These are phyloP conservation scores for Apis dorsata DNA, from an alignment of 1,140 invertebrate genomes.

Conservation along the genomic window DNA sequence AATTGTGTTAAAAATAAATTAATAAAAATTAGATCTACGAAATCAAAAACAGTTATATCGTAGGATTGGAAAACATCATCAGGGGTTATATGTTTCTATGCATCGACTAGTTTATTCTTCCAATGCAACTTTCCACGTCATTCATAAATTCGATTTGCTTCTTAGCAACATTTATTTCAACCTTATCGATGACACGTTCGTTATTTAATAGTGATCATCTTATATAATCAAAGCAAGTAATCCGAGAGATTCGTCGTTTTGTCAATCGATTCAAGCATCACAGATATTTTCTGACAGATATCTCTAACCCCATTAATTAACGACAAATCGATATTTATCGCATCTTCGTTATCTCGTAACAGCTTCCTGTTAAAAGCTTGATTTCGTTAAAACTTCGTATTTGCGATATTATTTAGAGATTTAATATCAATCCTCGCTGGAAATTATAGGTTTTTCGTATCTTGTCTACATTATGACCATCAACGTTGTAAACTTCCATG, in stretches of 20 bases:
- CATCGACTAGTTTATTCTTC: not conserved
- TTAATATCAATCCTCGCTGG: not conserved
- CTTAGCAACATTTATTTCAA: not conserved
- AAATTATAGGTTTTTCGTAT: not conserved
- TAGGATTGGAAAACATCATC: too few species aligned
- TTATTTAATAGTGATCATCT: not conserved
- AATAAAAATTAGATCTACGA: too few species aligned
- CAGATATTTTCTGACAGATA: too few species aligned
- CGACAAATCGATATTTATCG: not conserved
- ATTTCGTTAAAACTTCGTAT: not conserved
- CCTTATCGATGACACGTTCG: not conserved
- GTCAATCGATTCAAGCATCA: too few species aligned
- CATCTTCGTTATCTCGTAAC: not conserved
- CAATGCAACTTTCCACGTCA: not conserved
- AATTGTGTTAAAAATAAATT: not conserved
- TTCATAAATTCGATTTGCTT: slow-evolving; percentile 6
- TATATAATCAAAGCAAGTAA: too few species aligned
- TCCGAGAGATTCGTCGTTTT: too few species aligned
- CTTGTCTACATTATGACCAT: too few species aligned
- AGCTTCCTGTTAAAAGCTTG: not conserved
- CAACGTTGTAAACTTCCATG: too few species aligned
- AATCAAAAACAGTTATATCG: too few species aligned
- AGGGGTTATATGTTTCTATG: not conserved
- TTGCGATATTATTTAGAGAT: not conserved
- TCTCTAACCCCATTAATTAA: not conserved